Conservation (phyloP, 2,888 invertebrate genomes). For the Drosophila prolongata region DNA sequence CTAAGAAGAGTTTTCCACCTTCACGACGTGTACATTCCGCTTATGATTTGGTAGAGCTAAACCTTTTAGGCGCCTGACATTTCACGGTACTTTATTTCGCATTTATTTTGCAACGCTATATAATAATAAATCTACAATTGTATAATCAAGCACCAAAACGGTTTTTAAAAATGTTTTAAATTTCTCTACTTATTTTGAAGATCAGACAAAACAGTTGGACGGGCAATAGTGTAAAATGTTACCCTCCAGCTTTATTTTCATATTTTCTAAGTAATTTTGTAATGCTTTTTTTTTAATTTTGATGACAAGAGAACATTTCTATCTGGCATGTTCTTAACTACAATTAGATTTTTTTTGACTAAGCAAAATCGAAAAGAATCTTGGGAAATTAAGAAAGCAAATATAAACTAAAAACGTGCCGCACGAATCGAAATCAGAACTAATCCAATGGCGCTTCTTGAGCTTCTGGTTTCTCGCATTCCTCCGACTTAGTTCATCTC, state of each 20-base stretch:
- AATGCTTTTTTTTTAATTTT: no score
- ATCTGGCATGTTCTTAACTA: no score
- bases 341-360: background rate
- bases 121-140: no score
- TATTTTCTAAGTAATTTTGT: no score
- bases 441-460: conserved; percentile 51
- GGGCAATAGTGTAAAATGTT: no score
- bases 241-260: no score
- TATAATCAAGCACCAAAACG: no score
- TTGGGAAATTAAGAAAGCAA: conserved; percentile 1
- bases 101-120: no score
- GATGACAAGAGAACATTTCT: no score
- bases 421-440: conserved; percentile 59
- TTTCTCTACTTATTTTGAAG: background rate
- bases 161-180: no score
- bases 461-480: conserved; percentile 5
- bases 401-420: conserved; percentile 51
- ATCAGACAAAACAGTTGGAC: no score
- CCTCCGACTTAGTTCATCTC: background rate
- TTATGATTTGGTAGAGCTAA: background rate
- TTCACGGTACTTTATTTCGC: background rate
- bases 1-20: background rate
- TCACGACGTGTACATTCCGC: background rate
- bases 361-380: background rate
- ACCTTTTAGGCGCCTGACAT: conserved; percentile 2